Base-by-base conservation (phyloP, 2,888 invertebrate genomes). In the Calephelis perditalis region DNA sequence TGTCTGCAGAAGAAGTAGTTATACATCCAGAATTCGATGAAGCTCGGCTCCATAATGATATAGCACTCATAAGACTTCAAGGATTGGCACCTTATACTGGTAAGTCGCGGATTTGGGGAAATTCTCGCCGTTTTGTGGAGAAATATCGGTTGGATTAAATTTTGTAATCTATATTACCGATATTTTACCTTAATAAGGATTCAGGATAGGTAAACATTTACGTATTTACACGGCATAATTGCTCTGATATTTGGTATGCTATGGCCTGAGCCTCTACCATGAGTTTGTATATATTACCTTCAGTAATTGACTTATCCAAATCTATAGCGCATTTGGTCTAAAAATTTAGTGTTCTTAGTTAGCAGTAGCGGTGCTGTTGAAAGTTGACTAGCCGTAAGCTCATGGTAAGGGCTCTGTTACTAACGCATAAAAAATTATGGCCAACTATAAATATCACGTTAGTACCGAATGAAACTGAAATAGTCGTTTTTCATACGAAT, bases 11-110 rank as follows among this genome's bases (percentile, higher is more conserved):
- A 59, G 68, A 71, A 8, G 71, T 84, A 1, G 66, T 76, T 5
- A 62, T 74, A 15, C 86, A 87, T 65, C 79, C 82, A 0, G 69
- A 78, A 36, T 90, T 81, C 55, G 78, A 86, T 55, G 80, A 82
- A 63, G 60, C 68, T 1, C 71, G 71, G 43, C 79, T 90, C 0
- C 72, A 70, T 46, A 87, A 88, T 63, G 89, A 90, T 64, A 85
- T 90, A 37, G 83, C 87, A 1, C 65, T 90, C 63, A 73, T 89
- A 69, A 75, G 78, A 56, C 78, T 89, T 47, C 68, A 67, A 5
- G 75, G 71, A 11, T 66, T 69, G 43, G 85, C 79, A 0, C 88
- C 87, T 9, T 89, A 86, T 56, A 85, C 84, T 7, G 78, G 89
- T 87, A 70, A 76, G 68, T 60, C 57, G 45, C 67, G 12, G 45